phyloP scores from a whole-genome alignment of 2,888 invertebrate species.

The Acanthoscelides obtectus region DNA sequence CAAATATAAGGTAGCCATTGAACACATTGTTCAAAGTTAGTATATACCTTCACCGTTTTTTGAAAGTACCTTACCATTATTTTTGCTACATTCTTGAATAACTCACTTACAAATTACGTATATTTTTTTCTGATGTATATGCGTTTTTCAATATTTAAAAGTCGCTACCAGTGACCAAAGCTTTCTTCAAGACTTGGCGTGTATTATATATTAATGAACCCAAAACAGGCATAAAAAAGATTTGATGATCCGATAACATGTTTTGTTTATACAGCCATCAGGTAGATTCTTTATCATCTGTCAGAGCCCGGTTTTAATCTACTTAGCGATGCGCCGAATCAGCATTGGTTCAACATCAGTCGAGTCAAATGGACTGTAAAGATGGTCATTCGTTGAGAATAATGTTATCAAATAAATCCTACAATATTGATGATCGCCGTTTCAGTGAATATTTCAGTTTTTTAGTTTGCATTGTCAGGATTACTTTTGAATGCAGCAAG shows the following conservation, averaged over 20 bases:
- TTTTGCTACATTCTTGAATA: no score
- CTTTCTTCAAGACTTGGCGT: not conserved
- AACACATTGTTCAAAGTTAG: no score
- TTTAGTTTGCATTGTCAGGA: no score
- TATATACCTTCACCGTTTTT: no score
- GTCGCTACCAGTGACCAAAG: no score
- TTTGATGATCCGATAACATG: not conserved
- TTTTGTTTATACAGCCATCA: not conserved
- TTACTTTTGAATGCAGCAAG: no score
- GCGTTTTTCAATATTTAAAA: no score
- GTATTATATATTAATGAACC: not conserved
- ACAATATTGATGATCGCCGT: not conserved
- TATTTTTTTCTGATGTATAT: no score
- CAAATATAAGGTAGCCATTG: no score
- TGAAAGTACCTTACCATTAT: no score
- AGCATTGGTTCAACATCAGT: not conserved
- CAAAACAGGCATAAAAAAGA: not conserved
- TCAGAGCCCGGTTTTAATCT: not conserved
- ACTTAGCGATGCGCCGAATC: not conserved
- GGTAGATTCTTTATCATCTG: not conserved
- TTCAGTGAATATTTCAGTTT: not conserved
- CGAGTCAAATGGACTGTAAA: not conserved
- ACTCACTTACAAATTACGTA: no score
- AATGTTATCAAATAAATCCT: not conserved
- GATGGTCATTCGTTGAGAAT: not conserved